Base-by-base conservation (phyloP, 2,888 invertebrate genomes). In the Erebia ligea region DNA sequence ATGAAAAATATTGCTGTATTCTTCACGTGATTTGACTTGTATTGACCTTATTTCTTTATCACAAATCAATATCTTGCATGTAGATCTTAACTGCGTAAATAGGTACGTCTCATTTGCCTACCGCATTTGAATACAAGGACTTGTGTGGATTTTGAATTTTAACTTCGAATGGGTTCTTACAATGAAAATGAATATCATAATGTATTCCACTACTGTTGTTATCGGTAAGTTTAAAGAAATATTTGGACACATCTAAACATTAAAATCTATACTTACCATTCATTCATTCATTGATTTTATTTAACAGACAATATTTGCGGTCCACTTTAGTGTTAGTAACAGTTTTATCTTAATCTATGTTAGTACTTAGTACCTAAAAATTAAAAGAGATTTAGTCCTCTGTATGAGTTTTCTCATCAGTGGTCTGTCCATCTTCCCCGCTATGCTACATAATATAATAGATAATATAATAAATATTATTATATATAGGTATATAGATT, bases 1-100 rank as follows among this genome's bases (percentile, higher is more conserved):
- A 58, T 3, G 21, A 57, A 57, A 21, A 25, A 13, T 25, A 58
- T 58, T 6, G 8, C 9, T 52, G 45, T 45, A 52, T 17, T 52
- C 17, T 52, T 52, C 17, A 64, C 52, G 52, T 64, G 64, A 64
- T 64, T 50, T 54, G 40, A 34, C 34, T 34, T 34, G 34, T 34
- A 34, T 6, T 52, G 54, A 64, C 34, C 52, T 64, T 52, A 52
- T 54, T 64, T 52, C 40, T 52, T 64, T 52, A 64, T 52, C 34
- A 54, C n/a, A 50, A 40, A 54, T 66, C 56, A n/a, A 66, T 57
- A 66, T 57, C 56, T 54, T 66, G 42, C 57, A 66, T 66, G 57
- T 56, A 19, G 42, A 66, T 54, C 10, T 66, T 10, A 19, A 45
- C 65, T 56, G 65, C 42, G 56, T 15, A 66, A 13, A 65, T 54